Evolutionary conservation across 1,140 invertebrate species (phyloP), one percentile per base, ranked within the genome.

Genomic region (Sycophaga agraensis): DNA sequence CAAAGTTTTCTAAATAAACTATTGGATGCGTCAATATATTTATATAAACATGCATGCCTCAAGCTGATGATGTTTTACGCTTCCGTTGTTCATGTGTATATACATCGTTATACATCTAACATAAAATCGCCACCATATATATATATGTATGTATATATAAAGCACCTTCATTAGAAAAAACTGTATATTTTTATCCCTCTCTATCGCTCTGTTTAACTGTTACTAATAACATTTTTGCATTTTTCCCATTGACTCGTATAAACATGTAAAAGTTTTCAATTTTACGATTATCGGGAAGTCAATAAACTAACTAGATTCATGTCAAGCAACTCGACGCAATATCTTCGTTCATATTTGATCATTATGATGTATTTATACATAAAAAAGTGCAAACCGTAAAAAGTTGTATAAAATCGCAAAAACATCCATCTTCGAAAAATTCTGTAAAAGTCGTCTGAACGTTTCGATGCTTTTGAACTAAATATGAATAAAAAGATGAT

Each of bases 81-180:
- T 11, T 54, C 35, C n/a, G 37, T 48, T 48, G 26, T 28, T 35
- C 40, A 54, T 50, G 19, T 54, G 37, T 56, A 55, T 46, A 63
- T 42, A 58, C 51, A 54, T 59, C 17, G 24, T 22, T 50, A 48
- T 48, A 24, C 37, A 55, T n/a, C 39, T 48, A 51, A 43, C 48
- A 24, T n/a, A 64, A 46, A 56, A 45, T 61, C 50, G 46, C 21
- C 55, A 53, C 28, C 37, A 63, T n/a, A n/a, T n/a, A n/a, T n/a
- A n/a, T n/a, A n/a, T n/a, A n/a, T n/a, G n/a, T n/a, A n/a, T n/a
- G n/a, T 63, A 56, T 61, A 64, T 72, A 70, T 69, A 76, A 77
- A 78, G 75, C 75, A 76, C 75, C 75, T 74, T 74, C 66, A 72
- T 73, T 74, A 75, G 64, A 73, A 69, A 70, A 74, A 67, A 54